These are phyloP conservation scores for Boloria selene DNA, from an alignment of 2,888 invertebrate species.

Conservation along the genomic window DNA sequence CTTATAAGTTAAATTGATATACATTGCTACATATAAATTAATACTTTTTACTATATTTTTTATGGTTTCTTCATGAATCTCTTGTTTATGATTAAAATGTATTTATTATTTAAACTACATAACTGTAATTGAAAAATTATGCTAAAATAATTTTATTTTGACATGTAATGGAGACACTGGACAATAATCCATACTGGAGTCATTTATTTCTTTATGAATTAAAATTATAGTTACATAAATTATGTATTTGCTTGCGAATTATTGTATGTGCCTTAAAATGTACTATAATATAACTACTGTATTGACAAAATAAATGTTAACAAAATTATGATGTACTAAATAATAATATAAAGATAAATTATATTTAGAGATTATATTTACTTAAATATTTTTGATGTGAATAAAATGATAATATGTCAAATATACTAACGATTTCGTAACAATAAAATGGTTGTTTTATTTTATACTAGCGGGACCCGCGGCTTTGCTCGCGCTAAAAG, in stretches of 20 bases:
- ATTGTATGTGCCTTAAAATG: slow-evolving; percentile 31
- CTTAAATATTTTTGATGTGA: slow-evolving; percentile 59
- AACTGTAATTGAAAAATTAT: no score
- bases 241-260: slow-evolving; percentile 12
- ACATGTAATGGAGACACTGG: no score
- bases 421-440: slow-evolving; percentile 54
- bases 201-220: no score
- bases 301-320: slow-evolving; percentile 7
- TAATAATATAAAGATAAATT: slow-evolving; percentile 40
- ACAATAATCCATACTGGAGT: no score
- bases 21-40: no score
- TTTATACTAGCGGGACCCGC: no score
- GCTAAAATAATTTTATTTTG: no score
- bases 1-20: no score
- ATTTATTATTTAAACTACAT: no score
- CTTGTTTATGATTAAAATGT: slow-evolving; percentile 1
- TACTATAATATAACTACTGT: slow-evolving; percentile 7
- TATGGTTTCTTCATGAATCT: slow-evolving; percentile 16
- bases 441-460: slow-evolving; percentile 23
- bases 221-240: background rate
- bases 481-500: no score
- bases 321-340: slow-evolving; percentile 2
- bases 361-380: slow-evolving; percentile 44
- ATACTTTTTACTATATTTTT: background rate
- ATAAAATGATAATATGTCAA: slow-evolving; percentile 59